Base-by-base conservation (phyloP, 2,113 vertebrate genomes). In the Brachyhypopomus occidentalis region DNA sequence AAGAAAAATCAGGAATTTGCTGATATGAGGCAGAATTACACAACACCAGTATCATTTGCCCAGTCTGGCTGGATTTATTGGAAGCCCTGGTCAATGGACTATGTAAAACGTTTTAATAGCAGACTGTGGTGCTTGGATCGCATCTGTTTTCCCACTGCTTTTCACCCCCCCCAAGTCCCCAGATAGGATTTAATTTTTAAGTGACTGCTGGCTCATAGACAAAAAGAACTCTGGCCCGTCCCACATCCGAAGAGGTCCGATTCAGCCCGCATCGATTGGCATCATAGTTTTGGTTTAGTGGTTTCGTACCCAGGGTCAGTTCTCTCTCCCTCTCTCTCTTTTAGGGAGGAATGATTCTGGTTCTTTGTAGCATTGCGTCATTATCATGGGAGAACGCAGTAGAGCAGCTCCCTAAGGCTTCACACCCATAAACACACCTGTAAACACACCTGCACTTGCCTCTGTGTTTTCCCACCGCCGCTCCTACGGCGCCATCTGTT, bases 361-460 rank as follows among this genome's bases (percentile, higher is more conserved):
- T 70, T 9, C 27, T 22, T 12, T 66, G 11, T 55, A 23, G 20
- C 55, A 74, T 80, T 84, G 70, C 73, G 48, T 5, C 27, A 84
- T 71, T 52, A 17, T 74, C 70, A 12, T 38, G 36, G 71, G 74
- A 74, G 55, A 67, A 48, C 30, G 23, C 12, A 36, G 5, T 12
- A 36, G 79, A 38, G 38, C 19, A 30, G 20, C 38, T 70, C 80
- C 14, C 80, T 45, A 2, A 72, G 45, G 72, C 27, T 41, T 22
- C 52, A 25, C 27, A 2, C 27, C 34, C 45, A 41, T 78, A 63
- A 23, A 81, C 62, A n/a, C n/a, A n/a, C n/a, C n/a, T n/a, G 30
- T 30, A 30, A 30, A 30, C 30, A 63, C 23, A 62, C 75, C 70
- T 19, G 25, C n/a, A 41, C 73, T 48, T 7, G 8, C 62, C 17